Evolutionary conservation across 2,113 vertebrate species (phyloP), one percentile per base, ranked within the genome.

Genomic region (Brachionichthys hirsutus): DNA sequence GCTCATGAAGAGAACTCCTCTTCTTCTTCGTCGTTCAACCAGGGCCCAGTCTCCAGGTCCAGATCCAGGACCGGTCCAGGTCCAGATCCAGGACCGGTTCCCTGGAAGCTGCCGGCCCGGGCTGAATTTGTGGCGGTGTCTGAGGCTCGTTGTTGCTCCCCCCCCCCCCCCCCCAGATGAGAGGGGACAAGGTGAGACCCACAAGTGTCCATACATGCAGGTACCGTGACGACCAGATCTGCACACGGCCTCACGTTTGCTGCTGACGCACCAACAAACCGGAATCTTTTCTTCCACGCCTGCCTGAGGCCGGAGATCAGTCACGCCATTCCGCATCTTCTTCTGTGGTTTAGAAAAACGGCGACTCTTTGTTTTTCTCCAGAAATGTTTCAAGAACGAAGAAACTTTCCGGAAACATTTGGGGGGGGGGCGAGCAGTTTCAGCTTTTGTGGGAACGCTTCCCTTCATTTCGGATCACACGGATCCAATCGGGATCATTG

Each of bases 401-500:
- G 24, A 30, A 30, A 30, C 24, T 30, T 30, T 30, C 24, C 24
- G 5, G 8, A 8, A 30, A 30, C 24, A 30, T 30, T 30, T n/a
- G n/a, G n/a, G n/a, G n/a, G n/a, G n/a, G 24, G 24, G 24, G 4
- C 24, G 24, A 2, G 24, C 8, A 30, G 24, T 38, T 38, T 9
- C 8, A 38, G 10, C 3, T 38, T 38, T 10, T 10, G 36, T 10
- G 10, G 9, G 36, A 38, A 38, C 36, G 1, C 10, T 38, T 38
- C 6, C n/a, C 36, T 12, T 43, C 36, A 70, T 36, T 1, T 70
- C n/a, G 97, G 97, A 98, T 81, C 95, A 97, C n/a, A n/a, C n/a
- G 83, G 94, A 98, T 51, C 97, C 97, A 0, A 91, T 94, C 24
- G 97, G 97, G 5, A 98, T 98, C 63, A 95, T 98, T 20, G 96